Base-by-base conservation (phyloP, 2,797 vertebrate genomes). In the Clamator glandarius region DNA sequence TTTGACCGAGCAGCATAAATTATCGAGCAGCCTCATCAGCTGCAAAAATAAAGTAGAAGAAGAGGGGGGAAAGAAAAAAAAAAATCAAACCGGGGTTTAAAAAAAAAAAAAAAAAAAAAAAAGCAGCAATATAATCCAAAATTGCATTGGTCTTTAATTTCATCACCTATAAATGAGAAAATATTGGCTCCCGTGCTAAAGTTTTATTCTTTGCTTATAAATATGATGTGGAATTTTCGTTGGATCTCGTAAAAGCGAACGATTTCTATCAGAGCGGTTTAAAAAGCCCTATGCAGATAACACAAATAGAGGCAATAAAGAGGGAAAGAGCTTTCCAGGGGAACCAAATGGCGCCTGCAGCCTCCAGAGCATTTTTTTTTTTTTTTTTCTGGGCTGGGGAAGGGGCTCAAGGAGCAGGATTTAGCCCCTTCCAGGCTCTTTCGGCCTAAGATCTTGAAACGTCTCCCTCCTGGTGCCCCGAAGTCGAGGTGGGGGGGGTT, bases 301-400 rank as follows among this genome's bases (percentile, higher is more conserved):
- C 97, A 98, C 98, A 98, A 98, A 98, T 97, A 98, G 97, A 97
- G 97, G 97, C 97, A 96, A 97, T 98, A 98, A 98, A 98, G 97
- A 94, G 80, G 96, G 91, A 59, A 97, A 94, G 89, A 89, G 94
- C 97, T 98, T 98, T 97, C 95, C 96, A 89, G 50, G 83, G 97
- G 97, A 97, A 95, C 97, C 98, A 98, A 98, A 98, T 96, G 97
- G 97, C 85, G 92, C 77, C 95, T 75, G 87, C 62, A 92, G 75
- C 23, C 79, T 52, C 3, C n/a, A n/a, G n/a, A n/a, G n/a, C n/a
- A n/a, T n/a, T n/a, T n/a, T n/a, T n/a, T n/a, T n/a, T n/a, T n/a
- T n/a, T n/a, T n/a, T n/a, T n/a, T n/a, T n/a, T n/a, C n/a, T n/a
- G 41, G 15, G 82, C 59, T 33, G 67, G 68, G 61, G 48, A 91